Evolutionary conservation across 2,888 invertebrate species (phyloP).

Genomic region (Eristalis pertinax): DNA sequence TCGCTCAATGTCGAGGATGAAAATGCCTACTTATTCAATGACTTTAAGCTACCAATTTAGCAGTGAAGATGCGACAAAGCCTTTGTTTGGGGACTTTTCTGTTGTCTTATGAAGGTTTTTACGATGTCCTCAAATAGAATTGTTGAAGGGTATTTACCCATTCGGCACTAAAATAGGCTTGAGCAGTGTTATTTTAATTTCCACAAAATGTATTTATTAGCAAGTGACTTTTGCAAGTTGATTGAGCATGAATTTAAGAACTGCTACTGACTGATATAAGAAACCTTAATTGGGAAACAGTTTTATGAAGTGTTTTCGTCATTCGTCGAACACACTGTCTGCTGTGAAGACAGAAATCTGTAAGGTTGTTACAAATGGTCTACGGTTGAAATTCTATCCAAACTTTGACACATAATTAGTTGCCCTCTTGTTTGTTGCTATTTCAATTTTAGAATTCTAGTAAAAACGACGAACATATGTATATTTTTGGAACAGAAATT

Average conservation of each 20-base stretch:
- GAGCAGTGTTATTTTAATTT: neutral
- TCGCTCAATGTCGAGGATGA: constrained; percentile 31
- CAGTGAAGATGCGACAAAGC: neutral
- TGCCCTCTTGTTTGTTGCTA: too few relatives aligned
- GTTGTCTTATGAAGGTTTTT: neutral
- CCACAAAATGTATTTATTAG: neutral
- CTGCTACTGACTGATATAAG: neutral
- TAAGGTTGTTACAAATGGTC: too few relatives aligned
- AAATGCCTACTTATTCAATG: constrained; percentile 4
- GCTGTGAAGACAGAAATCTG: neutral
- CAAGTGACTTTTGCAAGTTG: neutral
- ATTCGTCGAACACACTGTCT: neutral
- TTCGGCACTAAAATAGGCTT: neutral
- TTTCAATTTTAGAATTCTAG: too few relatives aligned
- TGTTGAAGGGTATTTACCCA: neutral
- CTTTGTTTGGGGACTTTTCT: neutral
- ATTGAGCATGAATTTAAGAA: neutral
- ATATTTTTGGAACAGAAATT: too few relatives aligned
- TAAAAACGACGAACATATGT: too few relatives aligned
- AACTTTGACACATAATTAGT: too few relatives aligned
- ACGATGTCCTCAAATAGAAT: neutral
- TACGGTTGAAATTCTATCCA: too few relatives aligned
- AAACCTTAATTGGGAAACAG: neutral
- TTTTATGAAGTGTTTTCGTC: neutral
- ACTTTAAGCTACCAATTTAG: constrained; percentile 19